phyloP scores from a whole-genome alignment of 2,113 vertebrate genomes.

The zebrafish (Danio rerio) region DNA sequence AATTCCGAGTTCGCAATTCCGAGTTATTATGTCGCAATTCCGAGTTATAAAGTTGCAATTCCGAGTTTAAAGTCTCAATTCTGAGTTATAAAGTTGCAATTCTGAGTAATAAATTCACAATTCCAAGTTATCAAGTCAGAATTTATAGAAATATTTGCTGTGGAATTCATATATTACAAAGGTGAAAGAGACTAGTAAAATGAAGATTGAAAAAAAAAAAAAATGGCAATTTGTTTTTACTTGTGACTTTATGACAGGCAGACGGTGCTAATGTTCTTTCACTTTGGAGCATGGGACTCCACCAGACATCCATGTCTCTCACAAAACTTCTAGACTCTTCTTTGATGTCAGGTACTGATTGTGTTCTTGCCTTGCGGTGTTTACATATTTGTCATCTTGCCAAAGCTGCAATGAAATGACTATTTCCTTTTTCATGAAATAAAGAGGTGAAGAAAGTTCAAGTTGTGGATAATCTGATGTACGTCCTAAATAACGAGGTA shows the following conservation, averaged over 20 bases:
- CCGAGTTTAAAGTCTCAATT: too few relatives aligned
- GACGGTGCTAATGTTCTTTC: constrained; percentile 79
- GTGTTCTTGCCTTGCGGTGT: not conserved
- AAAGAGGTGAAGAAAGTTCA: constrained; percentile 87
- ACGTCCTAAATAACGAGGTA: constrained; percentile 88
- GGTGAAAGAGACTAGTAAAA: too few relatives aligned
- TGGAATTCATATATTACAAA: too few relatives aligned
- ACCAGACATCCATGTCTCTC: constrained; percentile 71
- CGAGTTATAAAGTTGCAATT: too few relatives aligned
- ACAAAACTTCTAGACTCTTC: constrained; percentile 74
- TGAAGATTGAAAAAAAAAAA: too few relatives aligned
- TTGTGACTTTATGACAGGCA: constrained; percentile 74
- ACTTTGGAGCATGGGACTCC: constrained; percentile 81
- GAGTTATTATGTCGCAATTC: too few relatives aligned
- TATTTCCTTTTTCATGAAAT: not conserved
- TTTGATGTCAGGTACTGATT: constrained; percentile 83
- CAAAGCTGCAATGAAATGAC: not conserved
- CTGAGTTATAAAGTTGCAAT: too few relatives aligned
- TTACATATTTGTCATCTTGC: not conserved
- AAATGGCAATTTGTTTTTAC: too few relatives aligned
- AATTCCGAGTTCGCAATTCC: too few relatives aligned
- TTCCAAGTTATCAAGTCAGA: too few relatives aligned
- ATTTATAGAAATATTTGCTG: too few relatives aligned
- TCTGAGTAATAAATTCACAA: too few relatives aligned
- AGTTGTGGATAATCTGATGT: constrained; percentile 84